A percentile compares a stretch with the other conserved stretches of the same genome.
These are phyloP conservation scores for Centruroides vittatus DNA, from an alignment of 1,140 invertebrate species.

Conservation along the genomic window DNA sequence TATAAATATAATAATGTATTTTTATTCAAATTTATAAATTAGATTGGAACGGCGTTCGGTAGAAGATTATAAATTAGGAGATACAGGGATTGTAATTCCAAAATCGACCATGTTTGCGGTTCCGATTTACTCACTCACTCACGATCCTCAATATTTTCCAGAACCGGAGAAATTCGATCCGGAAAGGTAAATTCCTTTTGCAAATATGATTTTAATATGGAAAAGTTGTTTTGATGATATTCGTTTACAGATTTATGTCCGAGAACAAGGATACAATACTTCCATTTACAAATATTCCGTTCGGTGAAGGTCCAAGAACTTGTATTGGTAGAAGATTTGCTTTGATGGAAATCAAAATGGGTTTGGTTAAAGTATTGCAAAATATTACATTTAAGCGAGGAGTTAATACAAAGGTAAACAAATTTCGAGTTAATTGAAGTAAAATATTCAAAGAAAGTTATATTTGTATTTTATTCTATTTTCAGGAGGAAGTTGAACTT, in stretches of 20 bases:
- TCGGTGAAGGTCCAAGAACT: background rate
- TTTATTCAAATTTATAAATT: no score
- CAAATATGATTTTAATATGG: background rate
- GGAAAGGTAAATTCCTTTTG: conserved; percentile 22
- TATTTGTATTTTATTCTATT: no score
- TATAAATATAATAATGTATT: no score
- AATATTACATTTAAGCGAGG: background rate
- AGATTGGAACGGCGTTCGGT: background rate
- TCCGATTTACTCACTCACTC: conserved; percentile 38
- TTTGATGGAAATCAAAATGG: background rate
- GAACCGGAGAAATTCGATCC: conserved; percentile 42
- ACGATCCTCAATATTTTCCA: conserved; percentile 40
- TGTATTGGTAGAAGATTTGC: conserved; percentile 1
- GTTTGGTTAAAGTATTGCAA: background rate
- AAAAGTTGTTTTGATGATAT: background rate
- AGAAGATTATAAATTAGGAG: conserved; percentile 10
- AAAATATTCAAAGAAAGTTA: background rate
- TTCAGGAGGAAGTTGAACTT: no score
- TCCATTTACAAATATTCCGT: background rate
- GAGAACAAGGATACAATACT: background rate
- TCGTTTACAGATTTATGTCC: conserved; percentile 19
- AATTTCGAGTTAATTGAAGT: background rate
- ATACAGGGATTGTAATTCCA: conserved; percentile 15
- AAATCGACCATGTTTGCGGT: conserved; percentile 33
- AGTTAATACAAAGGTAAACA: background rate